Evolutionary conservation across 2,888 invertebrate species (phyloP).

Genomic region (Drosophila subsilvestris): DNA sequence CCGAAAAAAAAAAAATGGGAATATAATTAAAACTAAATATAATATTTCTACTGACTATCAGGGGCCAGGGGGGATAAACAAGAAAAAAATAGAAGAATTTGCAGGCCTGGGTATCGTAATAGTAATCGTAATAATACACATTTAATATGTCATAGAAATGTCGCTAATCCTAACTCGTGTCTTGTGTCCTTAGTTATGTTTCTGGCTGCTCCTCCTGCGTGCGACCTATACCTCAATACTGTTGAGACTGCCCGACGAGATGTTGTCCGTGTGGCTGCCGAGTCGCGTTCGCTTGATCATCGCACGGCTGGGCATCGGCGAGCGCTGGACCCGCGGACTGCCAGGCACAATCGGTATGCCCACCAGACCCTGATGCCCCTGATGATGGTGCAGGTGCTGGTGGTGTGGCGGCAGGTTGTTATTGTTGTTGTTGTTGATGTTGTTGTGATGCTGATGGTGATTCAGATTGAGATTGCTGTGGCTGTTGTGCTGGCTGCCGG

Average conservation of each 20-base stretch:
- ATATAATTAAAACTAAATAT: not conserved
- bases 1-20: conserved; percentile 5
- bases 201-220: conserved; percentile 8
- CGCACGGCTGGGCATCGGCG: conserved; percentile 83
- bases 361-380: conserved; percentile 63
- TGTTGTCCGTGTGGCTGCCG: conserved; percentile 84
- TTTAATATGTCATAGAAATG: conserved; percentile 17
- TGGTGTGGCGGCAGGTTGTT: conserved; percentile 63
- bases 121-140: not conserved
- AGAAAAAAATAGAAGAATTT: not conserved
- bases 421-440: conserved; percentile 61
- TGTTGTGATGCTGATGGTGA: conserved; percentile 35
- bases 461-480: conserved; percentile 65
- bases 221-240: conserved; percentile 83
- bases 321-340: conserved; percentile 83
- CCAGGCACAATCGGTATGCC: conserved; percentile 82
- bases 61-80: conserved; percentile 1
- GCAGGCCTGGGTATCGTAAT: not conserved
- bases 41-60: conserved; percentile 38
- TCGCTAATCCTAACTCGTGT: conserved; percentile 20
- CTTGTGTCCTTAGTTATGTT: not conserved
- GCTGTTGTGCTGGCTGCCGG: conserved; percentile 75
- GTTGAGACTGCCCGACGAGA: conserved; percentile 84
- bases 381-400: conserved; percentile 61
- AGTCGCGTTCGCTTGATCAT: conserved; percentile 83